phyloP scores from a whole-genome alignment of 2,113 vertebrate genomes.

The Osmerus mordax region DNA sequence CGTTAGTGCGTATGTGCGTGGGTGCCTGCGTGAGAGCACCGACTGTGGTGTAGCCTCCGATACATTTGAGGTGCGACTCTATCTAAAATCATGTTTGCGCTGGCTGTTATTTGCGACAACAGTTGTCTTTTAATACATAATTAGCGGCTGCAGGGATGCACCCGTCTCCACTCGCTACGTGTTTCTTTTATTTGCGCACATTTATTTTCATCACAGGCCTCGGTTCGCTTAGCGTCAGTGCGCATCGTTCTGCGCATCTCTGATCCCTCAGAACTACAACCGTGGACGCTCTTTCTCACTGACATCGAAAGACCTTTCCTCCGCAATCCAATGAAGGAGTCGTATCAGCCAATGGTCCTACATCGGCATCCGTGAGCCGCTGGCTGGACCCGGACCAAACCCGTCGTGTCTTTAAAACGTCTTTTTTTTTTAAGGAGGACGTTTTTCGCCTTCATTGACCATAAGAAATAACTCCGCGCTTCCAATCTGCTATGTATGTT shows the following conservation, averaged over 20 bases:
- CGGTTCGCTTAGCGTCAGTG: slow-evolving; percentile 49
- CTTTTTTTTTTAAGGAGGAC: slow-evolving; percentile 9
- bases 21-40: no score
- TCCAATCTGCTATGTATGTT: slow-evolving; percentile 46
- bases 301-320: slow-evolving; percentile 62
- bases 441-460: slow-evolving; percentile 3
- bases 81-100: no score
- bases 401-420: slow-evolving; percentile 29
- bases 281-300: slow-evolving; percentile 55
- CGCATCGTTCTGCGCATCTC: slow-evolving; percentile 70
- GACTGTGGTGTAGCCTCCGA: no score
- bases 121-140: no score
- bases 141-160: no score
- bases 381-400: slow-evolving; percentile 50
- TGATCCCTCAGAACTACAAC: slow-evolving; percentile 59
- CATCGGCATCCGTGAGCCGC: slow-evolving; percentile 62
- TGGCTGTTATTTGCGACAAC: no score
- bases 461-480: slow-evolving; percentile 34
- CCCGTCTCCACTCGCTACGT: background rate
- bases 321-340: slow-evolving; percentile 61
- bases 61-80: no score
- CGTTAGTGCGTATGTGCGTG: no score
- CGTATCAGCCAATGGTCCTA: slow-evolving; percentile 58
- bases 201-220: slow-evolving; percentile 51
- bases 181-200: slow-evolving; percentile 35